Base-by-base conservation (phyloP, 2,888 invertebrate genomes). In the Rhynchonema sp. region DNA sequence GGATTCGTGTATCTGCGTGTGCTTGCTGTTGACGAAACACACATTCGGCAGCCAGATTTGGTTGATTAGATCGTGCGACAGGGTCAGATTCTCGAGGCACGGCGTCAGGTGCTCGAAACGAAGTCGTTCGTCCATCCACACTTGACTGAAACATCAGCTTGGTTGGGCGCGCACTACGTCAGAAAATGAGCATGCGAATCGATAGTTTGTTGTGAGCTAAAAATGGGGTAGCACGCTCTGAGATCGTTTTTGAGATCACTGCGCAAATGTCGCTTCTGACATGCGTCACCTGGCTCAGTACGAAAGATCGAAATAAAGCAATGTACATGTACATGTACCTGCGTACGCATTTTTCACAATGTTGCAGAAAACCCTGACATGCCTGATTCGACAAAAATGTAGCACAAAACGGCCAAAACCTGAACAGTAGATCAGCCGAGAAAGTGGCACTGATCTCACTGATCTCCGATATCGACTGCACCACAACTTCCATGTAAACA, bases 401-500 rank as follows among this genome's bases (percentile, higher is more conserved):
- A n/a, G n/a, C n/a, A n/a, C n/a, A n/a, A n/a, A n/a, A n/a, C n/a
- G n/a, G n/a, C n/a, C 20, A 17, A 20, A 6, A 56, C 56, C 66
- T 66, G 22, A 70, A 68, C 68, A 69, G 69, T 58, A 70, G 68
- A 61, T 70, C 70, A 28, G 68, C 68, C 0, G 65, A 64, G 58
- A 70, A 70, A 6, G 70, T 70, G 1, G 67, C 68, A 1, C 66
- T 69, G 56, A 69, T 69, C 1, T 68, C 69, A 0, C 67, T 67
- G 52, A 70, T 70, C 59, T 70, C 70, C 23, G 66, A 66, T 25
- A 70, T 68, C 61, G 70, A 69, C 60, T 70, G 70, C 23, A 70
- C 67, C 1, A 69, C 70, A 23, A 70, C 70, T 61, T 70, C 70
- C 28, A 70, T 56, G 46, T 2, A 29, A 1, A 56, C 56, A 20